phyloP scores from a whole-genome alignment of 1,140 invertebrate species.

The Procambarus clarkii region DNA sequence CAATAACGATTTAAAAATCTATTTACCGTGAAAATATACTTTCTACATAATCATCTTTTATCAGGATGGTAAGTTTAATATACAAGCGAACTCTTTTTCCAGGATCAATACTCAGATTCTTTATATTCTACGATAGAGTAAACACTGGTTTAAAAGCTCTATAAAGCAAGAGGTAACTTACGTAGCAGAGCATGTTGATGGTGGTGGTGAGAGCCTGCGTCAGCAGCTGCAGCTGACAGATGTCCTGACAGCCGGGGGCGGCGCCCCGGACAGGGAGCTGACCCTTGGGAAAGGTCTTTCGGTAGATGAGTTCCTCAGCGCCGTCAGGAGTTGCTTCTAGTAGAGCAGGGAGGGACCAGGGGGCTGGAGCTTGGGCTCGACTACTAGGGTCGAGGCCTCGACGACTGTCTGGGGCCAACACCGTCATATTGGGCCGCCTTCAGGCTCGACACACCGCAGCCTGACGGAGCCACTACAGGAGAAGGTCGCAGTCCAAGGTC shows the following conservation, averaged over 20 bases:
- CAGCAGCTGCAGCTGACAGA: background rate
- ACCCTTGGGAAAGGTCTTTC: background rate
- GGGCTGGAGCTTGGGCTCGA: background rate
- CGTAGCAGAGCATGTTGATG: conserved; percentile 39
- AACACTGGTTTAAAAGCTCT: background rate
- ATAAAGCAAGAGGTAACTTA: background rate
- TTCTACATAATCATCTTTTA: background rate
- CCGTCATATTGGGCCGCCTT: conserved; percentile 30
- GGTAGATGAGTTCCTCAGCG: background rate
- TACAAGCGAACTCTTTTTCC: too few relatives aligned
- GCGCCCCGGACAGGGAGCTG: background rate
- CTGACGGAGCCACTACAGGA: conserved; percentile 4
- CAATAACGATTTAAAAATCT: background rate
- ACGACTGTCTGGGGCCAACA: background rate
- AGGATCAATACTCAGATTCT: background rate
- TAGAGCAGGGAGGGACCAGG: too few relatives aligned
- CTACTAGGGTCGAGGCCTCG: background rate
- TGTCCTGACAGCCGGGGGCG: background rate
- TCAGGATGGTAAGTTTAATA: background rate
- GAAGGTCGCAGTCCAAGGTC: conserved; percentile 10
- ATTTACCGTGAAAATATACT: background rate
- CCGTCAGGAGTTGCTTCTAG: too few relatives aligned
- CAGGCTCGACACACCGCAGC: conserved; percentile 1
- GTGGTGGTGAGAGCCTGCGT: background rate
- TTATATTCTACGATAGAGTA: background rate